A percentile compares a stretch with the other conserved stretches of the same genome.
Evolutionary conservation across 1,140 invertebrate species (phyloP).

Genomic region (Pseudomyrmex cubaensis): DNA sequence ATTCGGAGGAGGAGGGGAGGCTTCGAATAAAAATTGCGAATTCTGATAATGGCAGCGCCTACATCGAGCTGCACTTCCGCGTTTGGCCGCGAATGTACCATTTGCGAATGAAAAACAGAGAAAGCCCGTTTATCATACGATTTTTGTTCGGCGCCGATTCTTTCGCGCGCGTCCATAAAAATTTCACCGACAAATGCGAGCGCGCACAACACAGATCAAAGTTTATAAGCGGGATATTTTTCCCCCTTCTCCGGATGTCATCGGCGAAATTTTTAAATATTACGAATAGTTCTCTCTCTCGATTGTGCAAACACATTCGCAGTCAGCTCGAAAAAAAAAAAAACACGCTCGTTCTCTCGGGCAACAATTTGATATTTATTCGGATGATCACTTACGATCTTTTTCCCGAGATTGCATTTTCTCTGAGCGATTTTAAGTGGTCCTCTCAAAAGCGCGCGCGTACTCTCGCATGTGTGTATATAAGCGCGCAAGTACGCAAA

Average conservation of each 20-base stretch:
- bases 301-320: too few species aligned
- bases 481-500: too few species aligned
- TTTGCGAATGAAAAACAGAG: not conserved
- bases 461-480: constrained; percentile 6
- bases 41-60: constrained; percentile 20
- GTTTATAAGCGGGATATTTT: too few species aligned
- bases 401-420: not conserved
- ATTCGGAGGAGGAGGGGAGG: not conserved
- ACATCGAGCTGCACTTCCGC: constrained; percentile 39
- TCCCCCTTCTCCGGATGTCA: too few species aligned
- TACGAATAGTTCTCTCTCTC: too few species aligned
- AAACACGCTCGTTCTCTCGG: not conserved
- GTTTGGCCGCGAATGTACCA: not conserved
- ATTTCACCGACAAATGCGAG: not conserved
- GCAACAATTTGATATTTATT: not conserved
- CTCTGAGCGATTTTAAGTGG: not conserved
- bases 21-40: constrained; percentile 44
- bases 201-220: too few species aligned
- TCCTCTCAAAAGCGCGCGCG: not conserved
- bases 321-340: too few species aligned
- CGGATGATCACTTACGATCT: not conserved
- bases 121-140: not conserved
- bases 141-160: too few species aligned
- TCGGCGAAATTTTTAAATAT: too few species aligned
- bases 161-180: not conserved